A percentile compares a stretch with the other conserved stretches of the same genome.
phyloP scores from a whole-genome alignment of 37 sponge, comb jelly and placozoan genomes.

The Dysidea cf. avara region DNA sequence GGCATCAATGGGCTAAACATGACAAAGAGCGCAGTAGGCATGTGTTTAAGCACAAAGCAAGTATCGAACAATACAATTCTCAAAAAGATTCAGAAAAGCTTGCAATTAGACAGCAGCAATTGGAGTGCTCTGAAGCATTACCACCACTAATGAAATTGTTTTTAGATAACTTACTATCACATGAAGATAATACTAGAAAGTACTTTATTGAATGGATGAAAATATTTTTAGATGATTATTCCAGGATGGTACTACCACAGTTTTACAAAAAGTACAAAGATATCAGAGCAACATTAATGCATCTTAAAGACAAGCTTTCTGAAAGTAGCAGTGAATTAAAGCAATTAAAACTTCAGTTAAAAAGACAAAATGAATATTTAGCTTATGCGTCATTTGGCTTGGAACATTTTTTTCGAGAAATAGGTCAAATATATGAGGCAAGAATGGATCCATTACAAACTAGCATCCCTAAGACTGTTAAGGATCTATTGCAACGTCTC shows the following conservation, averaged over 20 bases:
- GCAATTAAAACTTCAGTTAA: not conserved
- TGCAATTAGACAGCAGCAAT: not conserved
- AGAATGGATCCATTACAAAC: not conserved
- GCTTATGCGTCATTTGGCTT: slow-evolving; percentile 4
- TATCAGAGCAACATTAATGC: too few relatives aligned
- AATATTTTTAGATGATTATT: slow-evolving; percentile 14
- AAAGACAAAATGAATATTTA: slow-evolving; percentile 5
- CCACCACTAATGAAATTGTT: not conserved
- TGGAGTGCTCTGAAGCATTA: not conserved
- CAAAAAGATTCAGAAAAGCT: not conserved
- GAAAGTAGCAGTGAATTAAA: not conserved
- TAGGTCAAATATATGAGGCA: too few relatives aligned
- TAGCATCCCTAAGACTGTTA: not conserved
- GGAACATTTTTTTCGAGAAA: slow-evolving; percentile 10
- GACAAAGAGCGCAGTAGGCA: slow-evolving; percentile 11
- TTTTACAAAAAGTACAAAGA: too few relatives aligned
- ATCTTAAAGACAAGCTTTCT: not conserved
- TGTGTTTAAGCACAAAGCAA: not conserved
- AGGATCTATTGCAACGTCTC: not conserved
- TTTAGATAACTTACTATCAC: not conserved
- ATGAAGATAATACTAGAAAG: not conserved
- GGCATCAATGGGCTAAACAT: slow-evolving; percentile 27
- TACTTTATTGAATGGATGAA: slow-evolving; percentile 13
- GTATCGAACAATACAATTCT: not conserved
- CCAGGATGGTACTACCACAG: not conserved